Conservation (phyloP, 1,140 invertebrate species). For the Leptinotarsa lineolata region DNA sequence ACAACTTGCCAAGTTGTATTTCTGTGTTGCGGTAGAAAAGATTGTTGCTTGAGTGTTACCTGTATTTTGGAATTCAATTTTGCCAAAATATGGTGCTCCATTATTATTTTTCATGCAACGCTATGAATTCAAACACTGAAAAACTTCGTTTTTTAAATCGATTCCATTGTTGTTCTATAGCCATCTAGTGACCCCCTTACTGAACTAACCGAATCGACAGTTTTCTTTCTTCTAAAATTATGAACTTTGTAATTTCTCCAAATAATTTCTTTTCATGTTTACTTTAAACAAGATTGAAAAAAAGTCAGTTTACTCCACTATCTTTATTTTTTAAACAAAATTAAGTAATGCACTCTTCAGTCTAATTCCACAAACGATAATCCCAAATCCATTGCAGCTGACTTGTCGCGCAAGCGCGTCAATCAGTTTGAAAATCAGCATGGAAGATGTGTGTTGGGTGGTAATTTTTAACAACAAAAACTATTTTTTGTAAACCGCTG, state of each 20-base stretch:
- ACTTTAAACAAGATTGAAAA: background rate
- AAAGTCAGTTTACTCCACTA: background rate
- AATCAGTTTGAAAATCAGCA: constrained; percentile 43
- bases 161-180: too few relatives aligned
- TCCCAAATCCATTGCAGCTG: constrained; percentile 35
- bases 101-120: too few relatives aligned
- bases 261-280: background rate
- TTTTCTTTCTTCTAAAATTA: background rate
- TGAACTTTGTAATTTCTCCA: background rate
- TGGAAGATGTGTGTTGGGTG: constrained; percentile 43
- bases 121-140: too few relatives aligned
- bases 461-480: constrained; percentile 29
- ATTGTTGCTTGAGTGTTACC: too few relatives aligned
- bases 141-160: too few relatives aligned
- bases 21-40: too few relatives aligned
- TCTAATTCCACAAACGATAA: background rate
- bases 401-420: constrained; percentile 36
- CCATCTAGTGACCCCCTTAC: too few relatives aligned
- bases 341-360: background rate
- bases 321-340: background rate
- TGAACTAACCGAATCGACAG: background rate
- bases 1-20: too few relatives aligned
- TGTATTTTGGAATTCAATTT: too few relatives aligned
- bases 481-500: constrained; percentile 4
- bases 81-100: too few relatives aligned